Evolutionary conservation across 2,113 vertebrate species (phyloP), one percentile per base, ranked within the genome.

Genomic region (Anhinga anhinga): DNA sequence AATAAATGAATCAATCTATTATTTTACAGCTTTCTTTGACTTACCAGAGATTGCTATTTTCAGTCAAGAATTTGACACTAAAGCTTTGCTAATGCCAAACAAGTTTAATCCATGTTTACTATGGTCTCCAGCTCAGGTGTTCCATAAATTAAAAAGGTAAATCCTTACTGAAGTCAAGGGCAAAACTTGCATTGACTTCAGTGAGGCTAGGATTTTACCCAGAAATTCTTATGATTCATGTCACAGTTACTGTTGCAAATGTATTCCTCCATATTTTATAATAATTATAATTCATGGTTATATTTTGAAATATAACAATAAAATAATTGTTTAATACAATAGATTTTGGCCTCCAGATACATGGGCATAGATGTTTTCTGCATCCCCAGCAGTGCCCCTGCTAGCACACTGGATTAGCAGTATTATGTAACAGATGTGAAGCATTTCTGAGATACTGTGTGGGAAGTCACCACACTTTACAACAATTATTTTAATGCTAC

Each of bases 401-500:
- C 27, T 22, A n/a, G 9, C 32, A 62, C 19, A 9, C 9, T 3
- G 69, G 17, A 26, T 45, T 1, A 55, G 47, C 73, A 74, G 22
- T 5, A 14, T 7, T 29, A 13, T 5, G 17, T 3, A 19, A 38
- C 0, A 13, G 29, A 62, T 9, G 10, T 2, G 38, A 82, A 72
- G 59, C 30, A 30, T 38, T 80, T 86, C 85, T 50, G 40, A 90
- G 63, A 81, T 7, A 12, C 38, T 15, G 12, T 7, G 26, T 63
- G 67, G 69, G 50, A 88, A 63, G 16, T 20, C 38, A 65, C 25
- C 38, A 62, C 25, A 17, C 29, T 45, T 63, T 16, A 53, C 15
- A 74, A 42, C 5, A 11, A 34, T 32, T 42, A 53, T 26, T 92
- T 53, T 53, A 62, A 59, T 78, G 59, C 10, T 42, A 80, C 53